phyloP scores from a whole-genome alignment of 2,888 invertebrate species.

The Parthenolecanium corni region DNA sequence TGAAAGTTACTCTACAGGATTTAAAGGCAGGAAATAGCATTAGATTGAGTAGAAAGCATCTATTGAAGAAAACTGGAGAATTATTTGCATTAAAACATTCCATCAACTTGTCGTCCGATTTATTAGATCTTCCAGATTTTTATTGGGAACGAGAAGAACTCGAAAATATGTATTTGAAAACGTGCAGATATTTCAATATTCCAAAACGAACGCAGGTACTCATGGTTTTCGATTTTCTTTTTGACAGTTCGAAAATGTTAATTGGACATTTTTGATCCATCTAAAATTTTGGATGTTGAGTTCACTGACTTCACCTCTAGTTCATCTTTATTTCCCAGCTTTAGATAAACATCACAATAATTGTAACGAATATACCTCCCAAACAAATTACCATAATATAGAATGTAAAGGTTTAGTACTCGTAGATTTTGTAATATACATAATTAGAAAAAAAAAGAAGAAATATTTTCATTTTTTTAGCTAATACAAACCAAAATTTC shows the following conservation, averaged over 20 bases:
- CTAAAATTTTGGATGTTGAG: too few relatives aligned
- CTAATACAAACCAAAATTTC: too few relatives aligned
- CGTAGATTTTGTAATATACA: too few relatives aligned
- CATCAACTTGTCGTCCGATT: conserved; percentile 84
- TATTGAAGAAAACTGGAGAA: conserved; percentile 71
- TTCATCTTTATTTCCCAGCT: too few relatives aligned
- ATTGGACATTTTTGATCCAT: too few relatives aligned
- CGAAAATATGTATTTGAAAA: conserved; percentile 70
- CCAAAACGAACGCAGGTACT: conserved; percentile 66
- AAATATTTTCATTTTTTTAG: too few relatives aligned
- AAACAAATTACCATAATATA: too few relatives aligned
- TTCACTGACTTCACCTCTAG: too few relatives aligned
- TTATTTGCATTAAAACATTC: conserved; percentile 76
- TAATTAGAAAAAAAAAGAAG: too few relatives aligned
- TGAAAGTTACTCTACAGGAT: conserved; percentile 40
- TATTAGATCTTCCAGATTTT: conserved; percentile 91
- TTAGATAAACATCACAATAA: too few relatives aligned
- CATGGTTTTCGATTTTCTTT: background rate
- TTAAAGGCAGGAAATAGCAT: conserved; percentile 64
- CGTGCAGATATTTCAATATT: conserved; percentile 73
- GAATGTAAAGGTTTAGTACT: too few relatives aligned
- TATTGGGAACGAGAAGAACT: conserved; percentile 93
- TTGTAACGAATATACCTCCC: too few relatives aligned
- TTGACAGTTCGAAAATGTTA: background rate
- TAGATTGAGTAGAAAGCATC: conserved; percentile 55